Evolutionary conservation across 23 tunicate species (phyloP).

Genomic region (Styela clava): DNA sequence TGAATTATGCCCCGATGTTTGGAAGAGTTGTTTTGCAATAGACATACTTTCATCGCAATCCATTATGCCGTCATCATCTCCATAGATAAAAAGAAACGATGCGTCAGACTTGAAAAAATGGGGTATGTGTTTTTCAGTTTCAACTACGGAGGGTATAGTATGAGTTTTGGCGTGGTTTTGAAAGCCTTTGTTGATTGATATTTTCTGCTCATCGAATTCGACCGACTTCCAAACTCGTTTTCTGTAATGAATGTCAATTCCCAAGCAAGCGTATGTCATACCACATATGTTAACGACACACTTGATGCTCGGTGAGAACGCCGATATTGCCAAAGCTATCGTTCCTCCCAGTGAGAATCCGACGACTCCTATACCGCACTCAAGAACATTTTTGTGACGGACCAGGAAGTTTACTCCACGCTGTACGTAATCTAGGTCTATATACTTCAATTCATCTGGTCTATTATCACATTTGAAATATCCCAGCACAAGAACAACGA

Average conservation of each 20-base stretch:
- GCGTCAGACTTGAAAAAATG: neutral
- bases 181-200: neutral
- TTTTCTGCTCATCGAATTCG: neutral
- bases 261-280: neutral
- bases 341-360: neutral
- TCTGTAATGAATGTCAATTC: neutral
- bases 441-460: neutral
- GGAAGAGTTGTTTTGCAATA: neutral
- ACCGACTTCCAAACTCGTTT: neutral
- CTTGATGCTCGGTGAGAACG: neutral
- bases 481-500: neutral
- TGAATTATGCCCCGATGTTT: too few relatives aligned
- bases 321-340: neutral
- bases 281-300: neutral
- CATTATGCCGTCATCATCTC: neutral
- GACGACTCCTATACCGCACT: neutral
- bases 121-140: neutral
- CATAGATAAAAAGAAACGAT: neutral
- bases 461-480: neutral
- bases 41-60: neutral
- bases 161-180: neutral
- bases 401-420: neutral
- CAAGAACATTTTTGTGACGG: neutral
- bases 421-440: neutral
- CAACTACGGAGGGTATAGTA: neutral